A percentile compares a stretch with the other conserved stretches of the same genome.
Evolutionary conservation across 2,113 vertebrate genomes (phyloP).

Genomic region (Chlorocebus sabaeus): DNA sequence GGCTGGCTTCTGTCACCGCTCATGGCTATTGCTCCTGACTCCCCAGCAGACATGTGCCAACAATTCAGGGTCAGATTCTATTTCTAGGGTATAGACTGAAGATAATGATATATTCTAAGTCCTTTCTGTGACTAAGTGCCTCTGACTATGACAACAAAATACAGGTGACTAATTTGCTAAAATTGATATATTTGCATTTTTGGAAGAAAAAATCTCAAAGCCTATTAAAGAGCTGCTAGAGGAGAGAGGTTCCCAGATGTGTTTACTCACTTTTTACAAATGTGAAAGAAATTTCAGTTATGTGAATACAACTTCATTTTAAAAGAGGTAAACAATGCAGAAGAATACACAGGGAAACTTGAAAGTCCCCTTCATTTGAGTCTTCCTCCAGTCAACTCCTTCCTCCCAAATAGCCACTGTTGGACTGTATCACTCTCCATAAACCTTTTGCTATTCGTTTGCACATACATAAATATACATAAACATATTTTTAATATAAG

Average conservation of each 20-base stretch:
- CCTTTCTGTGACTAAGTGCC: neutral
- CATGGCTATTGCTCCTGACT: neutral
- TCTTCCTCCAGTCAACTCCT: neutral
- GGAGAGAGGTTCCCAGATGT: neutral
- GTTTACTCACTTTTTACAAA: neutral
- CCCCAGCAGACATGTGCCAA: neutral
- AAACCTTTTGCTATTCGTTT: neutral
- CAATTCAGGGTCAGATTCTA: neutral
- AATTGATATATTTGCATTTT: conserved; percentile 12
- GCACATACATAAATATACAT: neutral
- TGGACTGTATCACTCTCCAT: neutral
- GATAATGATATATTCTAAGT: neutral
- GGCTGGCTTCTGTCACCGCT: neutral
- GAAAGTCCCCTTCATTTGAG: neutral
- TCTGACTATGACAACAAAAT: neutral
- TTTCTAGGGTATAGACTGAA: neutral
- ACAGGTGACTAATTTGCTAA: neutral
- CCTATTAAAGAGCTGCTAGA: conserved; percentile 10
- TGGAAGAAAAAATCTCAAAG: neutral
- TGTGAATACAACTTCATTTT: neutral
- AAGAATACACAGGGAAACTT: neutral
- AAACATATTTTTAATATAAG: neutral
- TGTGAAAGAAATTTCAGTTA: neutral
- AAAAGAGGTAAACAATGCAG: neutral
- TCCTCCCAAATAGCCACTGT: neutral